Conservation (phyloP, 2,888 invertebrate species). For the Oithona nana region DNA sequence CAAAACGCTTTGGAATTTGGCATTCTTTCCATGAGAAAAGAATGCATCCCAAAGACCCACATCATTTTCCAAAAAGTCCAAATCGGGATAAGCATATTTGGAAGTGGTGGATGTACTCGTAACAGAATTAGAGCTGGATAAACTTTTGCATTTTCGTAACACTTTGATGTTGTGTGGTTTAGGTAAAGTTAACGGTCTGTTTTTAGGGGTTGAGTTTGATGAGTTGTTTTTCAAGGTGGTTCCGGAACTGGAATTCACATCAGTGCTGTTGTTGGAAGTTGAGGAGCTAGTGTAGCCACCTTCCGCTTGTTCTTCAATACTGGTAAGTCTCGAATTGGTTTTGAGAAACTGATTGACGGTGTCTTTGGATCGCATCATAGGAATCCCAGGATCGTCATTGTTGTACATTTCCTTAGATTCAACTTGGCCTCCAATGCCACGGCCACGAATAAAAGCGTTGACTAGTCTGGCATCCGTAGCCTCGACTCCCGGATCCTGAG, state of each 20-base stretch:
- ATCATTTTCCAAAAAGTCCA: conserved; percentile 8
- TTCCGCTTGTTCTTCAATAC: conserved; percentile 2
- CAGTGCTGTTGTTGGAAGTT: not conserved
- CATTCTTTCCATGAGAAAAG: not conserved
- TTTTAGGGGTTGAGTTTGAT: not conserved
- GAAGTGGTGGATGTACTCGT: not conserved
- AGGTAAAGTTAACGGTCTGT: not conserved
- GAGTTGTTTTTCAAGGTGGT: not conserved
- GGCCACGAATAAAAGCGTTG: not conserved
- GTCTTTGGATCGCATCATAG: conserved; percentile 1
- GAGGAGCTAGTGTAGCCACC: no score
- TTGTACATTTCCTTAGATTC: not conserved
- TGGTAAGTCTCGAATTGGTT: not conserved
- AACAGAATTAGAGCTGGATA: no score
- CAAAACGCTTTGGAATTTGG: conserved; percentile 2
- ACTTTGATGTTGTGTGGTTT: no score
- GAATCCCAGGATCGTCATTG: not conserved
- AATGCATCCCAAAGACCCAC: conserved; percentile 9
- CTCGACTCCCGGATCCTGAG: not conserved
- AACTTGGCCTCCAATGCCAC: not conserved
- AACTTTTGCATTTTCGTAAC: no score
- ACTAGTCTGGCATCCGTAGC: not conserved
- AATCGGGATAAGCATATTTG: not conserved
- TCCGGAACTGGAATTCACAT: not conserved
- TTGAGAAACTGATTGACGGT: not conserved